A percentile compares a stretch with the other conserved stretches of the same genome.
Evolutionary conservation across 2,113 vertebrate genomes (phyloP).

Genomic region (Limanda limanda): DNA sequence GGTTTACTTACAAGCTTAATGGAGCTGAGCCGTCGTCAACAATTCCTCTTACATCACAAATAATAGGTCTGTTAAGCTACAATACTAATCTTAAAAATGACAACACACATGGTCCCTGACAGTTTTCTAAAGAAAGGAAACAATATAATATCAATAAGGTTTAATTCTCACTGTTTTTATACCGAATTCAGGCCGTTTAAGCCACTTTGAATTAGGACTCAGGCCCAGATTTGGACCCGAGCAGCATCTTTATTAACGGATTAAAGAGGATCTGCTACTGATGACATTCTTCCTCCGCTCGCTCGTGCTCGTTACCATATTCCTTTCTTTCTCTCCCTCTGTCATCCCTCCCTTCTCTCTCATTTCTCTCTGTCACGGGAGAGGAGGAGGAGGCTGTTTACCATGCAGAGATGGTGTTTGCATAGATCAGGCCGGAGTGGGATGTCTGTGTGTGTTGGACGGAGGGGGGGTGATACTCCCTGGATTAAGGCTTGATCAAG

Average conservation of each 20-base stretch:
- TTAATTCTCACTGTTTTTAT: neutral
- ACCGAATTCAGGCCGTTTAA: neutral
- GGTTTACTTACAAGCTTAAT: too few relatives aligned
- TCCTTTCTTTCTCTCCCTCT: neutral
- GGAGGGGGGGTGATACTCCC: slow-evolving; percentile 47
- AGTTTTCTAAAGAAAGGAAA: too few relatives aligned
- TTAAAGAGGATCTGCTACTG: neutral
- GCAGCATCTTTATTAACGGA: neutral
- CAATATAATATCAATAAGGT: too few relatives aligned
- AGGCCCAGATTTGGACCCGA: neutral
- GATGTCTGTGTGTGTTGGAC: slow-evolving; percentile 42
- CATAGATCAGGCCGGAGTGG: slow-evolving; percentile 70
- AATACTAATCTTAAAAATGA: too few relatives aligned
- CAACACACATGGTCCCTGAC: too few relatives aligned
- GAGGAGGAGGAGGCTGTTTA: slow-evolving; percentile 62
- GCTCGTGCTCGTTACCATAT: slow-evolving; percentile 5
- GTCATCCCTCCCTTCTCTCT: neutral
- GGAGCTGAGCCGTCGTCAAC: too few relatives aligned
- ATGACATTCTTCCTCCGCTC: neutral
- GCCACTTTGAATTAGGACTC: neutral
- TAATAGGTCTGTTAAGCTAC: too few relatives aligned
- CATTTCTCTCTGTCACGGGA: slow-evolving; percentile 38
- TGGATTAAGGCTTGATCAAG: slow-evolving; percentile 74
- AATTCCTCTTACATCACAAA: too few relatives aligned
- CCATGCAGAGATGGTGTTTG: slow-evolving; percentile 74